These are phyloP conservation scores for Periphyllus acericola DNA, from an alignment of 2,888 invertebrate species.

Conservation along the genomic window DNA sequence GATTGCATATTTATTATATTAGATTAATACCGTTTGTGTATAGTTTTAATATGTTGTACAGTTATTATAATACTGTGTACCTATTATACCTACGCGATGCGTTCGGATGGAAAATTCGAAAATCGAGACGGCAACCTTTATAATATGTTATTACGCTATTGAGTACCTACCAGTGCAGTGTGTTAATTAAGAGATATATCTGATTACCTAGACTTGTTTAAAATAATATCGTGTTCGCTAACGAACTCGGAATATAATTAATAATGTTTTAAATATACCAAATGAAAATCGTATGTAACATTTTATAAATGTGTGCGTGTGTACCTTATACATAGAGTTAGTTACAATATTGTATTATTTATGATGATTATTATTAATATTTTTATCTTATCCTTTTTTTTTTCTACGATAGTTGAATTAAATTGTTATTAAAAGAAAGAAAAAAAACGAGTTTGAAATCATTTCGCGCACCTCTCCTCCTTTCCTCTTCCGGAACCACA, in stretches of 20 bases:
- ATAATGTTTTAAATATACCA: conserved; percentile 12
- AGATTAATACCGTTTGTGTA: not conserved
- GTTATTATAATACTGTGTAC: not conserved
- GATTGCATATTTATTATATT: not conserved
- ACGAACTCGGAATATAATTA: conserved; percentile 17
- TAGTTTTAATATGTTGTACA: not conserved
- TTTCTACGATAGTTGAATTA: conserved; percentile 40
- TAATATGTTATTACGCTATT: not conserved
- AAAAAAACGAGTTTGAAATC: conserved; percentile 1
- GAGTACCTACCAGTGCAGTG: conserved; percentile 7
- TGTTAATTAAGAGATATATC: conserved; percentile 13
- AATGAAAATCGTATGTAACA: not conserved
- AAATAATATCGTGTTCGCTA: not conserved
- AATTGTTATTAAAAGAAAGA: conserved; percentile 33
- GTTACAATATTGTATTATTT: conserved; percentile 28
- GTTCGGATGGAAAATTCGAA: not conserved
- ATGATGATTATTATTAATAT: conserved; percentile 27
- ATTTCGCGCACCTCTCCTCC: not conserved
- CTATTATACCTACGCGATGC: not conserved
- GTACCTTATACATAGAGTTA: conserved; percentile 6
- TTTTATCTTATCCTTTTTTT: not conserved
- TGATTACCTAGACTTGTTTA: conserved; percentile 7
- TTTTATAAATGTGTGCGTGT: conserved; percentile 8
- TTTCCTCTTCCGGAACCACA: not conserved
- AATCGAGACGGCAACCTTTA: not conserved